Evolutionary conservation across 2,888 invertebrate genomes (phyloP).

Genomic region (Conus canariensis): DNA sequence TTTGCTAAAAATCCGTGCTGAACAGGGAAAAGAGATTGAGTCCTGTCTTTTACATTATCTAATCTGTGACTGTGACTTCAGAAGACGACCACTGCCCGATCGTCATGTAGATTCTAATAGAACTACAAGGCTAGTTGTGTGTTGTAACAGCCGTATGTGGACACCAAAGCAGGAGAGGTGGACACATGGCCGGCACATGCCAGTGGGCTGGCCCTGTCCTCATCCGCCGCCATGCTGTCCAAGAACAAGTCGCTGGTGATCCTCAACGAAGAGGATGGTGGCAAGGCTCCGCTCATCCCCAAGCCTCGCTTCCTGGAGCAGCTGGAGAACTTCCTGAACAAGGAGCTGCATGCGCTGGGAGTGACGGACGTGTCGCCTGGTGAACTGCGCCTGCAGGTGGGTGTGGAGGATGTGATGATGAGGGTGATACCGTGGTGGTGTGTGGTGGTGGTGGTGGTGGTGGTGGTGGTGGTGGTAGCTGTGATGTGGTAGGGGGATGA

Average conservation of each 20-base stretch:
- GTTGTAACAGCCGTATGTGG: slow-evolving; percentile 70
- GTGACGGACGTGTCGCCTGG: slow-evolving; percentile 73
- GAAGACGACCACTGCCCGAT: too few species aligned
- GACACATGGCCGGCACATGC: slow-evolving; percentile 79
- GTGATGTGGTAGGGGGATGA: not conserved
- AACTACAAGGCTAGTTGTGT: too few species aligned
- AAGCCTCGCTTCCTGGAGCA: slow-evolving; percentile 78
- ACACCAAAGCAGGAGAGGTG: slow-evolving; percentile 74
- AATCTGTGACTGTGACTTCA: too few species aligned
- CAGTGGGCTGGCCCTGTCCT: slow-evolving; percentile 70
- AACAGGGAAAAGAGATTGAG: too few species aligned
- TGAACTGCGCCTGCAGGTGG: slow-evolving; percentile 76
- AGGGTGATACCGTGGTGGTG: not conserved
- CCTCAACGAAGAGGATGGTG: slow-evolving; percentile 69
- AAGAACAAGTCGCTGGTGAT: slow-evolving; percentile 74
- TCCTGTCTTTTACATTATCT: too few species aligned
- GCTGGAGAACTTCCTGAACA: slow-evolving; percentile 76
- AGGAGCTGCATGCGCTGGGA: slow-evolving; percentile 74
- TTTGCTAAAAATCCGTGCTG: too few species aligned
- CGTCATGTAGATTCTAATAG: too few species aligned
- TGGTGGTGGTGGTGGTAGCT: not conserved
- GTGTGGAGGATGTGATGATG: not conserved
- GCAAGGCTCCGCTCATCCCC: slow-evolving; percentile 74
- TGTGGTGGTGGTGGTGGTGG: too few species aligned
- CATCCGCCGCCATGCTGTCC: slow-evolving; percentile 69